Conservation (phyloP, 2,797 vertebrate genomes). For the Sandelia bainsii region DNA sequence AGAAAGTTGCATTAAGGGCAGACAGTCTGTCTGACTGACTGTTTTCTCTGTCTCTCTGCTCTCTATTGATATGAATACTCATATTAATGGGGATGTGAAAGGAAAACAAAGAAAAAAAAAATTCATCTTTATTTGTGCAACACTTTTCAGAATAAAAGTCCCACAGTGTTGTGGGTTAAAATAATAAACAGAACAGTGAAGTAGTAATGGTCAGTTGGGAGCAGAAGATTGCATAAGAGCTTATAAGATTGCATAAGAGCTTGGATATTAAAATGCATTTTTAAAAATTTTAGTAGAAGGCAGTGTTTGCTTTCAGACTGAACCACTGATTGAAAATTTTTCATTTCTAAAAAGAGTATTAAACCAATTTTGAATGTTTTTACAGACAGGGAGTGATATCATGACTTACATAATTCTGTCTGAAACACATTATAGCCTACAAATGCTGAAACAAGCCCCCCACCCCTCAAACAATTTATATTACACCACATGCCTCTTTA, state of each 20-base stretch:
- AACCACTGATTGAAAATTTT: too few species aligned
- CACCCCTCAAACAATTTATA: too few species aligned
- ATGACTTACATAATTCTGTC: too few species aligned
- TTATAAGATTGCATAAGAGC: constrained; percentile 8
- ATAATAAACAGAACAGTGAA: background rate
- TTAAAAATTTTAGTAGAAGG: background rate
- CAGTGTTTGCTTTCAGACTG: background rate
- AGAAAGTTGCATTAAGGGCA: constrained; percentile 53
- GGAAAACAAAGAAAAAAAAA: constrained; percentile 13
- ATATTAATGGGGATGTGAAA: background rate
- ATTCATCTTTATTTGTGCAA: constrained; percentile 27
- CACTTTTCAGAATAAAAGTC: constrained; percentile 39
- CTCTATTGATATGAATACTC: constrained; percentile 35
- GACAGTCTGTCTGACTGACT: constrained; percentile 37
- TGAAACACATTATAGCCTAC: too few species aligned
- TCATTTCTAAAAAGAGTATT: too few species aligned
- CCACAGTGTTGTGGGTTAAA: background rate
- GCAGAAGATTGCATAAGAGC: constrained; percentile 10
- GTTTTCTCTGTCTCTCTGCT: constrained; percentile 29
- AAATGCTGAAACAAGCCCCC: too few species aligned
- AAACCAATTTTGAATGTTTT: too few species aligned
- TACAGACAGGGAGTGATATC: too few species aligned
- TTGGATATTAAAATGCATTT: background rate
- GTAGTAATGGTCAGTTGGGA: background rate
- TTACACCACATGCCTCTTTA: too few species aligned